Percentiles rank a stretch among this genome's conserved stretches.
phyloP scores from a whole-genome alignment of 2,113 vertebrate species.

The Sclerurus mexicanus region DNA sequence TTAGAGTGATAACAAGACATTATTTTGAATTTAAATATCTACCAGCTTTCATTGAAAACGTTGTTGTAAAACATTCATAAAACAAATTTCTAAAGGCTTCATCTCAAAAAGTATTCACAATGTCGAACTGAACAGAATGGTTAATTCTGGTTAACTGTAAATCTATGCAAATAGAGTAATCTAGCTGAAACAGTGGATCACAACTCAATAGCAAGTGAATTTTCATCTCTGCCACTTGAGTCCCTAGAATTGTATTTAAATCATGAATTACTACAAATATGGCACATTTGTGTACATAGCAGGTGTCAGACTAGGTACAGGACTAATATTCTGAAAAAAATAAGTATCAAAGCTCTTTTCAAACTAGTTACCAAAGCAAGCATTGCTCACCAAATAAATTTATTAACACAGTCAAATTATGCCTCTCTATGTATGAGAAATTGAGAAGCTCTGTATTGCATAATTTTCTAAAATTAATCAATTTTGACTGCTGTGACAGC shows the following conservation, averaged over 20 bases:
- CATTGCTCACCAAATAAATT: not conserved
- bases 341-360: not conserved
- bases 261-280: not conserved
- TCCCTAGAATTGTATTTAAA: not conserved
- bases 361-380: not conserved
- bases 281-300: rapidly evolving
- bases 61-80: not conserved
- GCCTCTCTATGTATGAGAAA: not conserved
- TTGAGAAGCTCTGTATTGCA: not conserved
- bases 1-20: not conserved
- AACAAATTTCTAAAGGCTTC: not conserved
- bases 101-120: not conserved
- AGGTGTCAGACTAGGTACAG: not conserved
- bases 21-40: not conserved
- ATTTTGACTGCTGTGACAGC: not conserved
- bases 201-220: not conserved
- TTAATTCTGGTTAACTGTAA: not conserved
- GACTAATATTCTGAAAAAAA: not conserved
- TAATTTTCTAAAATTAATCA: not conserved
- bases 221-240: not conserved
- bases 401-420: not conserved
- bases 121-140: not conserved
- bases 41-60: not conserved
- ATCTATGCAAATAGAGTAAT: not conserved
- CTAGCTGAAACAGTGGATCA: not conserved